Base-by-base conservation (phyloP, 35 echinoderm and acorn worm genomes). In the Ophiothrix spiculata region DNA sequence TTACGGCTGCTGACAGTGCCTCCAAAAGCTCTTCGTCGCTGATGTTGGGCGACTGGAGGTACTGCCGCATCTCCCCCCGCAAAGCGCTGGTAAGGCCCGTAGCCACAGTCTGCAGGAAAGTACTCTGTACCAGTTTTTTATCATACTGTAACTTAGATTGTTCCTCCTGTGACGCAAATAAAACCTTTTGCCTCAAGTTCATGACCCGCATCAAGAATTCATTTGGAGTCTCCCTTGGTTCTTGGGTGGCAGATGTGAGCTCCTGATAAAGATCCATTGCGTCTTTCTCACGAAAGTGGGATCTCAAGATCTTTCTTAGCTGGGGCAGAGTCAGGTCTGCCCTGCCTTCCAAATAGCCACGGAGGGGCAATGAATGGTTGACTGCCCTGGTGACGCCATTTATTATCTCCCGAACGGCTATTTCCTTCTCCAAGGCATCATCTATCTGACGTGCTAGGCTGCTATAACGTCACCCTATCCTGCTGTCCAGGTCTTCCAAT, bases 371-470 rank as follows among this genome's bases (percentile, higher is more conserved):
- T 0, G 79, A 78, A 31, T 60, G 69, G 0, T 35, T 40, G 6
- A 90, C 77, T 4, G 87, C 77, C 25, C 54, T 84, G 17, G 87
- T 90, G 0, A 94, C 87, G 8, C 46, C 83, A 25, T 35, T 29
- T 1, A 82, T 38, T 14, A 94, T 40, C 1, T 86, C 92, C 2
- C 38, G 17, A 41, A 76, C 74, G 1, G 1, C 39, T 33, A 90
- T 77, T 0, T 84, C 88, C 33, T 84, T 82, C 16, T 76, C 33
- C 15, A 56, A 17, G 0, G 39, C 92, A 32, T 36, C 54, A 40
- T 94, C 88, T 0, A 94, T 94, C 75, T 90, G 92, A 17, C 56
- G 33, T 11, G 64, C 73, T n/a, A 94, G 73, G n/a, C 92, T 94
- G n/a, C 0, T 46, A 39, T 6, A 87, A 94, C 2, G 75, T 38